These are phyloP conservation scores for Pangasianodon hypophthalmus DNA, from an alignment of 2,113 vertebrate species.

Conservation along the genomic window DNA sequence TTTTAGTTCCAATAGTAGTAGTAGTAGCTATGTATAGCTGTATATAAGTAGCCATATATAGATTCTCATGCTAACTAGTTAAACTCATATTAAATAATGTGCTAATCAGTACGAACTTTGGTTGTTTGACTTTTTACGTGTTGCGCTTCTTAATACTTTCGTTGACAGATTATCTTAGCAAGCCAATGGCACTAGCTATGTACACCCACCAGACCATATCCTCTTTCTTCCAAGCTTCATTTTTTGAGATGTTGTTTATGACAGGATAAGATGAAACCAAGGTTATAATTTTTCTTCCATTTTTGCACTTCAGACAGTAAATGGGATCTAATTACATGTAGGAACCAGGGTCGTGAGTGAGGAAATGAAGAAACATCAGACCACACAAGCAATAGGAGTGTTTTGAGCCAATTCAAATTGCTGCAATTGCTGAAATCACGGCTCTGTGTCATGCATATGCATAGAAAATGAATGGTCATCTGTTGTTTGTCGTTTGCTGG, in stretches of 20 bases:
- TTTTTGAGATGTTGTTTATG: no score
- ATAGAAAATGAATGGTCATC: background rate
- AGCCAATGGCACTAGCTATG: no score
- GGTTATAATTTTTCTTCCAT: background rate
- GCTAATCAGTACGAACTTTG: no score
- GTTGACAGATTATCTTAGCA: no score
- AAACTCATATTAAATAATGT: no score
- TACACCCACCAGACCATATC: no score
- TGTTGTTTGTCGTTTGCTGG: background rate
- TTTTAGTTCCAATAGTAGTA: background rate
- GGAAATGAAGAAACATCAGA: background rate
- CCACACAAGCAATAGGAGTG: background rate
- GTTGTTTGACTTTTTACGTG: no score
- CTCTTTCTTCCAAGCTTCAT: no score
- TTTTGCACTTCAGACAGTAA: background rate
- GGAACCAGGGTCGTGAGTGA: background rate
- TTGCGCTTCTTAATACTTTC: no score
- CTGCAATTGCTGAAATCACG: background rate
- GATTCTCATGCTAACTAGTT: no score
- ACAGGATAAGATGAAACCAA: background rate
- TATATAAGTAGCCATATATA: no score
- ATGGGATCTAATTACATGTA: background rate
- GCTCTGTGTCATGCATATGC: background rate
- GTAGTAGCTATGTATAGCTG: no score
- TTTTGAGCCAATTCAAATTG: background rate